phyloP scores from a whole-genome alignment of 2,113 vertebrate genomes.

The Tretioscincus oriximinensis region DNA sequence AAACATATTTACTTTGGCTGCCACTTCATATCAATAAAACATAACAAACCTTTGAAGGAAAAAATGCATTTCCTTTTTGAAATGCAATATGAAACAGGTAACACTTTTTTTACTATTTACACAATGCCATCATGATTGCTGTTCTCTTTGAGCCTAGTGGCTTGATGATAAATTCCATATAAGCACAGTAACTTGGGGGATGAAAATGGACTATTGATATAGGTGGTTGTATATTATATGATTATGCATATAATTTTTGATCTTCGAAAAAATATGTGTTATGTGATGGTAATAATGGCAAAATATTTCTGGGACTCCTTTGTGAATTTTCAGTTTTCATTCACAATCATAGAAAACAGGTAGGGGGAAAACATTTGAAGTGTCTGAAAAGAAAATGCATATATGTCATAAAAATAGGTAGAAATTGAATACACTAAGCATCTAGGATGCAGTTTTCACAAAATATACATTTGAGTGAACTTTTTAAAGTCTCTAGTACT shows the following conservation, averaged over 20 bases:
- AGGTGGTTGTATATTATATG: neutral
- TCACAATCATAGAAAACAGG: neutral
- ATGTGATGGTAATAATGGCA: neutral
- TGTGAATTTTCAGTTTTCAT: neutral
- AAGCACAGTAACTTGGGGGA: constrained; percentile 31
- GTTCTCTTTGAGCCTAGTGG: constrained; percentile 30
- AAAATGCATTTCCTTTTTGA: neutral
- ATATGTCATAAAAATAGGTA: neutral
- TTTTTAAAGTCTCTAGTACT: neutral
- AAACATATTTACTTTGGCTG: constrained; percentile 37
- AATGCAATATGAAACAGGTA: constrained; percentile 38
- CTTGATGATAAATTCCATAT: constrained; percentile 29
- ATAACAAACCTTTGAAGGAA: constrained; percentile 21
- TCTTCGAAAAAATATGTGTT: neutral
- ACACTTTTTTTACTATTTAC: constrained; percentile 11
- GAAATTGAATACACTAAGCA: neutral
- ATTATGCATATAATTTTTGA: neutral
- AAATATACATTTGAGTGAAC: neutral
- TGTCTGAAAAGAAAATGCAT: neutral
- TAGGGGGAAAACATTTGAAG: neutral
- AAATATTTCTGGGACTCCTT: neutral
- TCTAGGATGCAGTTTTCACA: neutral
- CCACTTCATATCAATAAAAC: constrained; percentile 36
- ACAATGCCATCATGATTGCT: constrained; percentile 37
- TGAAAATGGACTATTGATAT: constrained; percentile 5